Conservation (phyloP, 1,140 invertebrate genomes). For the Lysiphlebus fabarum region DNA sequence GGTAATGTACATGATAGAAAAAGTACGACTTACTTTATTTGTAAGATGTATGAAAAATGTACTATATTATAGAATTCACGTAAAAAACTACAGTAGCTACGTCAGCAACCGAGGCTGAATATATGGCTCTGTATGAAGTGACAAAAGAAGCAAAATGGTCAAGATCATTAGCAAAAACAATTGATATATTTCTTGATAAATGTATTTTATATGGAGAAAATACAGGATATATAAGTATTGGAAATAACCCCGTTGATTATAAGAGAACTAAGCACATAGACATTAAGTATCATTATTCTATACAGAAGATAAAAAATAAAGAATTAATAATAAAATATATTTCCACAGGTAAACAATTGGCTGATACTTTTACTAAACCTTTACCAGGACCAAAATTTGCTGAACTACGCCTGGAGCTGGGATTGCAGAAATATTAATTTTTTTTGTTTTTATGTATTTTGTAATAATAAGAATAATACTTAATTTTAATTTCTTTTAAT, state of each 20-base stretch:
- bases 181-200: background rate
- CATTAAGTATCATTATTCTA: constrained; percentile 19
- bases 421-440: too few relatives aligned
- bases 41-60: background rate
- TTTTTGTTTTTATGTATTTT: too few relatives aligned
- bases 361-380: too few relatives aligned
- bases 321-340: constrained; percentile 44
- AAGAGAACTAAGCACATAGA: constrained; percentile 19
- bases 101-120: background rate
- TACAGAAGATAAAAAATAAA: constrained; percentile 9
- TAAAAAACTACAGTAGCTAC: constrained; percentile 1
- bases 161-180: constrained; percentile 5
- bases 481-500: too few relatives aligned
- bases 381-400: too few relatives aligned
- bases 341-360: constrained; percentile 49
- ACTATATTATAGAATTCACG: constrained; percentile 3
- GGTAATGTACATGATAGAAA: background rate
- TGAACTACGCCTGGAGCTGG: too few relatives aligned
- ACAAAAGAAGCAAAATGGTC: background rate
- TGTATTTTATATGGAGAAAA: constrained; percentile 12
- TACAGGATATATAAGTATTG: constrained; percentile 18
- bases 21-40: background rate
- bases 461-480: too few relatives aligned
- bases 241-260: constrained; percentile 13
- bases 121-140: constrained; percentile 6